Conservation (phyloP, 2,888 invertebrate species). For the Andrena dorsata region DNA sequence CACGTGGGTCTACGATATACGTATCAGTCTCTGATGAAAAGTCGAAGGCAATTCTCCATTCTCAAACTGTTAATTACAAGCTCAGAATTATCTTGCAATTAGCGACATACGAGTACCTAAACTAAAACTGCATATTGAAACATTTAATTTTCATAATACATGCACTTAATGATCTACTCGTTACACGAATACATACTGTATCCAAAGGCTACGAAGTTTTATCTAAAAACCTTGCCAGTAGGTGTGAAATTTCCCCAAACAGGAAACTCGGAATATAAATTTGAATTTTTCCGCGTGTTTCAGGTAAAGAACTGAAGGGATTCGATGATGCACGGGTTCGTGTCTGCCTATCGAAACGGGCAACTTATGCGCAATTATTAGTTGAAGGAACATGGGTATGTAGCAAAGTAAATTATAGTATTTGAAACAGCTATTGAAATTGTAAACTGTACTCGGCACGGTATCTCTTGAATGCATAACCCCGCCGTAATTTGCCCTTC, state of each 20-base stretch:
- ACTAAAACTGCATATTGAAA: no score
- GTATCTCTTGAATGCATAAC: slow-evolving; percentile 37
- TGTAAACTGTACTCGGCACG: slow-evolving; percentile 25
- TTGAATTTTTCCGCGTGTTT: not conserved
- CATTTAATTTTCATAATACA: no score
- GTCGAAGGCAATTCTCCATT: no score
- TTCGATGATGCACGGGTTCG: not conserved
- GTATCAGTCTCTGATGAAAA: no score
- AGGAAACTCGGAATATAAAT: not conserved
- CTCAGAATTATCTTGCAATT: no score
- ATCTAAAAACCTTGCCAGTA: not conserved
- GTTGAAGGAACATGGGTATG: not conserved
- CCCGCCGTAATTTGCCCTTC: slow-evolving; percentile 33
- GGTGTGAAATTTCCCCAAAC: not conserved
- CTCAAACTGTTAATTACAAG: no score
- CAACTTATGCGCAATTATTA: slow-evolving; percentile 11
- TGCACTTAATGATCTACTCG: no score
- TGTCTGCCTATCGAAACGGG: not conserved
- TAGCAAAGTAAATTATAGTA: slow-evolving; percentile 9
- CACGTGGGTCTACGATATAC: no score
- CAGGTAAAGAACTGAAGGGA: not conserved
- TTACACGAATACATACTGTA: no score
- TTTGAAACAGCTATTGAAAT: slow-evolving; percentile 40
- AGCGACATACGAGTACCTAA: no score
- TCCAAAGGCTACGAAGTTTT: no score